Base-by-base conservation (phyloP, 2,888 invertebrate species). In the Polyommatus icarus region DNA sequence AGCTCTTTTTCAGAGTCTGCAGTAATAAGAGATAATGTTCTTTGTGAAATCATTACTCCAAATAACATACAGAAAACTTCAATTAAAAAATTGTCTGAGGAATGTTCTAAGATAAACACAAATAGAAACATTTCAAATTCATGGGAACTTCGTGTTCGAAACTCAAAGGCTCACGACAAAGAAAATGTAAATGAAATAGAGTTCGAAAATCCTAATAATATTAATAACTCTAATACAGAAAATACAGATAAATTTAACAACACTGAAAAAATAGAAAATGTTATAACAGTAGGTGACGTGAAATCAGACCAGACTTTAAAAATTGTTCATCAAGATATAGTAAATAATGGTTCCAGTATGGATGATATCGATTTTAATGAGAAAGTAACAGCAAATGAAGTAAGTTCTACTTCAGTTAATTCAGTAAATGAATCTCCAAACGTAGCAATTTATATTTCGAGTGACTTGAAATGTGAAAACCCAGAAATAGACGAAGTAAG, bases 311-410 rank as follows among this genome's bases (percentile, higher is more conserved):
- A 20, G 61, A 8, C 8, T 24, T 10, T 61, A 10, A 61, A 61
- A 61, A 61, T 59, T 59, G 59, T 15, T 59, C 12, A 61, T 24
- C 61, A 24, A 61, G 24, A 12, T 10, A 24, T 61, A 20, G 3
- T 10, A 20, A 24, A 24, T 24, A 61, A 61, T 20, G n/a, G 24
- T 61, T 61, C 10, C n/a, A 61, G 24, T 24, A 61, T 61, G 4
- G 24, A 24, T 20, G 12, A 61, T 24, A 61, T 12, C 61, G 7
- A 24, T 12, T 3, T 4, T 24, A 12, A 12, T 10, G 3, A 61
- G 8, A 61, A 7, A 12, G 24, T 12, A 61, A 61, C 79, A n/a
- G 79, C 79, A 77, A 29, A 71, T 18, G 79, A 82, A 18, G 78
- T 79, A n/a, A 80, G 79, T 20, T 71, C 73, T 15, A 80, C 80